phyloP scores from a whole-genome alignment of 2,797 vertebrate species.

The Sebastes taczanowskii region DNA sequence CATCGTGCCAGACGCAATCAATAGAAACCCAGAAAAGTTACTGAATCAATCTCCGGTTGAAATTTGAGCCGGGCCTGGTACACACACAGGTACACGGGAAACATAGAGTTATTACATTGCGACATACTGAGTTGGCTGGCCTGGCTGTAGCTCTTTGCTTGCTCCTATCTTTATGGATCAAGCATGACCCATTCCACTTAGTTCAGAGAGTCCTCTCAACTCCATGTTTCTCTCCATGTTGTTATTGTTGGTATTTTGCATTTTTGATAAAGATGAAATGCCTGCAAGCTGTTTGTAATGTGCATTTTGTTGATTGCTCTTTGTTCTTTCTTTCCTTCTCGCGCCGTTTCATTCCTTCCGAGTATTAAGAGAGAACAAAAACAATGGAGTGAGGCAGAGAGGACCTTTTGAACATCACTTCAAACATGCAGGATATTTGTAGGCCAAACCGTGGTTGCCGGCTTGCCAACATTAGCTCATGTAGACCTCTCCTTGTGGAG shows the following conservation, averaged over 20 bases:
- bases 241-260: not conserved
- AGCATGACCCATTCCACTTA: not conserved
- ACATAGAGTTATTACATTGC: conserved; percentile 59
- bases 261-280: not conserved
- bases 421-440: conserved; percentile 28
- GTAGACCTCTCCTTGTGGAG: conserved; percentile 30
- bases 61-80: conserved; percentile 33
- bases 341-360: not conserved
- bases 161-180: not conserved
- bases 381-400: conserved; percentile 24
- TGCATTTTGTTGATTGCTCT: conserved; percentile 26
- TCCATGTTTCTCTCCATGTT: not conserved
- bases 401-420: conserved; percentile 43
- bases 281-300: not conserved
- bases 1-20: conserved; percentile 28
- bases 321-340: not conserved
- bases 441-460: not conserved
- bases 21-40: conserved; percentile 29
- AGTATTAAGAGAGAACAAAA: not conserved
- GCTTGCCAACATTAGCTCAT: conserved; percentile 50
- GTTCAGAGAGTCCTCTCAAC: conserved; percentile 42
- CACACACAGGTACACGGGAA: conserved; percentile 48
- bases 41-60: conserved; percentile 41
- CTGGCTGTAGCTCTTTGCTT: conserved; percentile 17
- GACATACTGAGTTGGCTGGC: conserved; percentile 36